Conservation (phyloP, 2,888 invertebrate genomes). For the Galeopsomyia nigrocyanea region DNA sequence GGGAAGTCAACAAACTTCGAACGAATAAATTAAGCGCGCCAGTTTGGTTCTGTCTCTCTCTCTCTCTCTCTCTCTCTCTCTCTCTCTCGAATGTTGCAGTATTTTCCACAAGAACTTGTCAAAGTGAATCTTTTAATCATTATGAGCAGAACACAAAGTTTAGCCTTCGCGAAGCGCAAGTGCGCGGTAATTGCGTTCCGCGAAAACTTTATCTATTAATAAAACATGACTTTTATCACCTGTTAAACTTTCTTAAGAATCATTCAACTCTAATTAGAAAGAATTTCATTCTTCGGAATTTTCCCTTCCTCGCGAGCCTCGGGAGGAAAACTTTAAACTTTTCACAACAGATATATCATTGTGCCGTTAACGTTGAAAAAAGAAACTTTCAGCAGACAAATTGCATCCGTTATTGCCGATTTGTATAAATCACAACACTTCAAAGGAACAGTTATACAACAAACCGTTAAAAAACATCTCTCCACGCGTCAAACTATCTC, state of each 20-base stretch:
- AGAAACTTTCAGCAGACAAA: too few species aligned
- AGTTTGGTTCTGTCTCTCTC: neutral
- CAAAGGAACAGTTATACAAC: too few species aligned
- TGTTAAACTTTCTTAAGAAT: conserved; percentile 3
- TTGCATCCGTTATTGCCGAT: too few species aligned
- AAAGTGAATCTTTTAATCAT: conserved; percentile 23
- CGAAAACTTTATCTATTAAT: conserved; percentile 17
- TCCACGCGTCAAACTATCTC: too few species aligned
- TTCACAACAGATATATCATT: too few species aligned
- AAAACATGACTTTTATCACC: conserved; percentile 8
- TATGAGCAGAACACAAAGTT: neutral
- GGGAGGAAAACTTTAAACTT: too few species aligned
- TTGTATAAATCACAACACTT: too few species aligned
- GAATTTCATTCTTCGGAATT: conserved; percentile 3
- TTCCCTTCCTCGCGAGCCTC: too few species aligned
- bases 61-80: too few species aligned
- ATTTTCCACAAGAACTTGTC: neutral
- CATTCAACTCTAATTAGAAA: conserved; percentile 12
- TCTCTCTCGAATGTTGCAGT: neutral
- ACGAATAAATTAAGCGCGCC: conserved; percentile 16
- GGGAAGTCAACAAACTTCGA: conserved; percentile 3
- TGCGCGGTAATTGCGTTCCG: conserved; percentile 4
- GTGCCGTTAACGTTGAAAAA: too few species aligned
- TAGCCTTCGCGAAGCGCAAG: too few species aligned
- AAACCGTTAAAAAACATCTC: too few species aligned